phyloP scores from a whole-genome alignment of 2,113 vertebrate species.

The Noturus placidus region DNA sequence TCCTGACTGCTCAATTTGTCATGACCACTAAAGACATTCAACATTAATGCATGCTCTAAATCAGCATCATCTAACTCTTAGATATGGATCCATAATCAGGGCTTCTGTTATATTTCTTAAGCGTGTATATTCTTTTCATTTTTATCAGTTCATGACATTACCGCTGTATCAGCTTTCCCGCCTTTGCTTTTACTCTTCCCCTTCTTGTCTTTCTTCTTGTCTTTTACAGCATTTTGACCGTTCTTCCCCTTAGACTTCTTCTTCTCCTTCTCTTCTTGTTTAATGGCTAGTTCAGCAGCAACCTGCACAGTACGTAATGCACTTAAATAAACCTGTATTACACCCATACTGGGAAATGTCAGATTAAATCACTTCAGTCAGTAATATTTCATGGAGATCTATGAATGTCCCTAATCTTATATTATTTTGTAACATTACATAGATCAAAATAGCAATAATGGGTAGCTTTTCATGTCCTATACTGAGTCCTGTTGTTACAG shows the following conservation, averaged over 20 bases:
- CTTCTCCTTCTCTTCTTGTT: slow-evolving; percentile 68
- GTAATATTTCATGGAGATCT: neutral
- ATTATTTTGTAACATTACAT: neutral
- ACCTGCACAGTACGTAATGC: slow-evolving; percentile 66
- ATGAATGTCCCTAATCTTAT: neutral
- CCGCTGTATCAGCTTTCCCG: slow-evolving; percentile 47
- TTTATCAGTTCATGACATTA: slow-evolving; percentile 22
- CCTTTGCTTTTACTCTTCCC: slow-evolving; percentile 58
- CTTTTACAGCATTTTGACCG: slow-evolving; percentile 43
- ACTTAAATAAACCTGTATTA: neutral
- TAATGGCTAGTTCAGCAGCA: slow-evolving; percentile 66
- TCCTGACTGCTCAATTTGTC: slow-evolving; percentile 21
- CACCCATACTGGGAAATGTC: neutral
- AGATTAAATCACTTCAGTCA: neutral
- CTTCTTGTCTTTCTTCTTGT: slow-evolving; percentile 53
- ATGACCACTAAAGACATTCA: slow-evolving; percentile 22
- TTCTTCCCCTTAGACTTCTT: slow-evolving; percentile 58
- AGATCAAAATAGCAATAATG: neutral
- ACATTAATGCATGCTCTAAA: neutral
- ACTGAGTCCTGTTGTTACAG: neutral
- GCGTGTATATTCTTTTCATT: neutral
- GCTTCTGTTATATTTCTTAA: slow-evolving; percentile 31
- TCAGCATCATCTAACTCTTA: neutral
- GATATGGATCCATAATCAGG: slow-evolving; percentile 20
- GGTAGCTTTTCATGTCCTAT: neutral